Percentiles rank a stretch among this genome's conserved stretches.
Evolutionary conservation across 2,888 invertebrate species (phyloP).

Genomic region (Stenodema calcarata): DNA sequence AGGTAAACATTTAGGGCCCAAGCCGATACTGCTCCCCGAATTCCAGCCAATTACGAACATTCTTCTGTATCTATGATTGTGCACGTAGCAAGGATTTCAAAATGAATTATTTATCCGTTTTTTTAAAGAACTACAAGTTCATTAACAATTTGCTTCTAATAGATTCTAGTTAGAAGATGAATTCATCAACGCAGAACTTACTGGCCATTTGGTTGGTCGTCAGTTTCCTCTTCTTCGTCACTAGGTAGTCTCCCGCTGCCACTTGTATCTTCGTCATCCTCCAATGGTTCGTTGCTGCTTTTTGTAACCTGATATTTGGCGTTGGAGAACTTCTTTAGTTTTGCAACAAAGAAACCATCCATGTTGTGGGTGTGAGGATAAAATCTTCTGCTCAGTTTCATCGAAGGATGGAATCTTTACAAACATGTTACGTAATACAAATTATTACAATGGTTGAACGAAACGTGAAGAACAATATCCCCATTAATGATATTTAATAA

Average conservation of each 20-base stretch:
- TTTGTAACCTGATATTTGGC: constrained; percentile 24
- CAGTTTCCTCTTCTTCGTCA: constrained; percentile 24
- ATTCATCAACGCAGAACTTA: background rate
- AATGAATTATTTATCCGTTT: too few relatives aligned
- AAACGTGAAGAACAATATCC: too few relatives aligned
- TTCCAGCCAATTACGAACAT: too few relatives aligned
- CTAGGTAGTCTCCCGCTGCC: background rate
- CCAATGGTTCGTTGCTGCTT: constrained; percentile 34
- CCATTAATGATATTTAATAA: too few relatives aligned
- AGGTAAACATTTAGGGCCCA: too few relatives aligned
- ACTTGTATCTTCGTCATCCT: constrained; percentile 36
- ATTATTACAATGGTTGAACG: background rate
- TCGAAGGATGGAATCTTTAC: constrained; percentile 58
- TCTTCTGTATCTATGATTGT: too few relatives aligned
- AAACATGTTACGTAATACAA: background rate
- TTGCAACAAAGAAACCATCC: constrained; percentile 99
- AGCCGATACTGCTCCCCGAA: too few relatives aligned
- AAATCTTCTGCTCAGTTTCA: constrained; percentile 70
- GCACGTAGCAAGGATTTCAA: too few relatives aligned
- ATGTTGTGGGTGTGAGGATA: constrained; percentile 99
- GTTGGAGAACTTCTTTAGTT: constrained; percentile 89
- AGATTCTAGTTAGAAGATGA: too few relatives aligned
- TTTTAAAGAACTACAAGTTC: too few relatives aligned
- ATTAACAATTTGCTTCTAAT: too few relatives aligned
- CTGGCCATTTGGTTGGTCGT: background rate